Percentiles rank a stretch among this genome's conserved stretches.
These are phyloP conservation scores for Papilio elwesi DNA, from an alignment of 2,888 invertebrate species.

Conservation along the genomic window DNA sequence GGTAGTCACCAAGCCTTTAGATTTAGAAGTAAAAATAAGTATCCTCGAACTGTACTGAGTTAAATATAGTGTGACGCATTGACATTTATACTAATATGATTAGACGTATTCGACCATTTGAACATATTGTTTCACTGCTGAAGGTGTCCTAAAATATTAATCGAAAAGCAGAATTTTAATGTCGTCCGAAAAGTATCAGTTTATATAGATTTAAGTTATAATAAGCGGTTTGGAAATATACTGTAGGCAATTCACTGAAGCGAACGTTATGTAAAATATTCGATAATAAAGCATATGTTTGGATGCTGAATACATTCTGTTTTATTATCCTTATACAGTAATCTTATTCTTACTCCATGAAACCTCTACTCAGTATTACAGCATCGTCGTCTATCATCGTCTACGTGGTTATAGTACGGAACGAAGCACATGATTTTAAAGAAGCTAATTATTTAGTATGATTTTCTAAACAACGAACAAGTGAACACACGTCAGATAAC, in stretches of 20 bases:
- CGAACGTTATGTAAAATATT: constrained; percentile 72
- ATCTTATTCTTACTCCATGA: background rate
- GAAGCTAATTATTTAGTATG: no score
- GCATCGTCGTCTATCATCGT: background rate
- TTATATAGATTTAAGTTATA: constrained; percentile 70
- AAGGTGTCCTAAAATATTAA: constrained; percentile 19
- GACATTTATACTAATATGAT: background rate
- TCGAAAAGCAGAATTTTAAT: constrained; percentile 50
- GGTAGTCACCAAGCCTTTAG: constrained; percentile 18
- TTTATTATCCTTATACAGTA: constrained; percentile 42
- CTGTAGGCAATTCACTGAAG: constrained; percentile 69
- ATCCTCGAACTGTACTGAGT: constrained; percentile 26
- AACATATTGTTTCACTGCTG: constrained; percentile 6
- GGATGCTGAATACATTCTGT: constrained; percentile 61
- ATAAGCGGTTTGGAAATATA: constrained; percentile 78
- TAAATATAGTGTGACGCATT: constrained; percentile 18
- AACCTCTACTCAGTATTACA: background rate
- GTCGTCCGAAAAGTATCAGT: constrained; percentile 75
- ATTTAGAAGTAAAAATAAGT: constrained; percentile 13
- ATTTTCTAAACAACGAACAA: no score
- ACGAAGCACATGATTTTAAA: no score
- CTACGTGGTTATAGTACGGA: no score
- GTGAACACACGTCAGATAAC: no score
- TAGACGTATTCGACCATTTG: background rate
- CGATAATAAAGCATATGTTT: constrained; percentile 78